Evolutionary conservation across 2,113 vertebrate genomes (phyloP).

Genomic region (Tyto alba): DNA sequence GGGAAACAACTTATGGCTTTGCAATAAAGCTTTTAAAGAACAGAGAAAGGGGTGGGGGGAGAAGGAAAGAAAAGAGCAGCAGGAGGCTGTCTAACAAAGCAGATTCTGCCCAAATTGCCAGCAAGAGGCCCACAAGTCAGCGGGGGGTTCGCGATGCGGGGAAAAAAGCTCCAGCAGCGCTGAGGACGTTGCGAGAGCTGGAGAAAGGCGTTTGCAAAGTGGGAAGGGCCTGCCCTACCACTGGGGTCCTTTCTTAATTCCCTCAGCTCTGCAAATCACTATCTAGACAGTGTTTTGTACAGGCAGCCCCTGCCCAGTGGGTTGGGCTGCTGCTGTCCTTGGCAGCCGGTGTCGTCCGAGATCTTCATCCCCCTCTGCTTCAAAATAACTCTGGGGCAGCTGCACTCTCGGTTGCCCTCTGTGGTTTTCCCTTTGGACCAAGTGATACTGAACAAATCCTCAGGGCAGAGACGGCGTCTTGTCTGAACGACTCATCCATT

Average conservation of each 20-base stretch:
- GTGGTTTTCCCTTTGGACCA: background rate
- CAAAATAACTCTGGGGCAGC: rapidly evolving
- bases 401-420: background rate
- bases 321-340: background rate
- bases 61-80: slow-evolving; percentile 41
- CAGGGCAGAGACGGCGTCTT: rapidly evolving
- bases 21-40: slow-evolving; percentile 45
- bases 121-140: slow-evolving; percentile 21
- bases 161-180: background rate
- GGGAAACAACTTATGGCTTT: slow-evolving; percentile 39
- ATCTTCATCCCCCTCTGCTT: background rate
- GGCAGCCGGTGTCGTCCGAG: rapidly evolving
- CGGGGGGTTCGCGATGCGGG: background rate
- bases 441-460: background rate
- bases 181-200: background rate
- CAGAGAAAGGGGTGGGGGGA: background rate
- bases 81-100: slow-evolving; percentile 51
- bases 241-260: background rate
- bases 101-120: slow-evolving; percentile 38
- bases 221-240: background rate
- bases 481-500: rapidly evolving
- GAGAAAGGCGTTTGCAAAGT: background rate
- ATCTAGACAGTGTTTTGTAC: background rate
- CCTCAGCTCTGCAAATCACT: background rate
- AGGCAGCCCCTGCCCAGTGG: background rate